phyloP scores from a whole-genome alignment of 2,888 invertebrate species.

The Clunio marinus region DNA sequence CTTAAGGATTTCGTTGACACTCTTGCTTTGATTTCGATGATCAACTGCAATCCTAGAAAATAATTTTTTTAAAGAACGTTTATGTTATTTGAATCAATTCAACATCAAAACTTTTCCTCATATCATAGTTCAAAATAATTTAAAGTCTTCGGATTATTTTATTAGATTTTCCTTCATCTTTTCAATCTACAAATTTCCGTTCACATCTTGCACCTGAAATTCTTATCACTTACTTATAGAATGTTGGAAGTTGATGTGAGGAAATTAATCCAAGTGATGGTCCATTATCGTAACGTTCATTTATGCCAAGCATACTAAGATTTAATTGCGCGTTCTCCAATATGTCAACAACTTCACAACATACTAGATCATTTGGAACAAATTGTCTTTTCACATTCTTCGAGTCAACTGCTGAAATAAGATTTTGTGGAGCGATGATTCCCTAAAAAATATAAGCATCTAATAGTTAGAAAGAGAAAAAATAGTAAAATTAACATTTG shows the following conservation, averaged over 20 bases:
- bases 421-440: conserved; percentile 41
- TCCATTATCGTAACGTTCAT: conserved; percentile 65
- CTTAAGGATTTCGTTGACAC: conserved; percentile 75
- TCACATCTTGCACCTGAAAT: conserved; percentile 41
- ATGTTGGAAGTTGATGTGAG: conserved; percentile 73
- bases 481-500: too few relatives aligned
- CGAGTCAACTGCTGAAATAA: conserved; percentile 64
- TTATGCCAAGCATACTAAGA: conserved; percentile 78
- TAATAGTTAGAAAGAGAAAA: too few relatives aligned
- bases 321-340: conserved; percentile 84
- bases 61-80: too few relatives aligned
- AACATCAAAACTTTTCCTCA: too few relatives aligned
- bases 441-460: conserved; percentile 41
- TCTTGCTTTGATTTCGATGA: conserved; percentile 73
- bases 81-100: too few relatives aligned
- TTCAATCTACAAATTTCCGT: background rate
- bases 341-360: conserved; percentile 83
- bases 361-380: conserved; percentile 77
- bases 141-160: background rate
- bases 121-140: too few relatives aligned
- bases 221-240: conserved; percentile 83
- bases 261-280: conserved; percentile 78
- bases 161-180: background rate
- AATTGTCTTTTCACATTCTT: conserved; percentile 71
- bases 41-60: conserved; percentile 70